Evolutionary conservation across 2,797 vertebrate species (phyloP).

Genomic region (Lacerta viridis): DNA sequence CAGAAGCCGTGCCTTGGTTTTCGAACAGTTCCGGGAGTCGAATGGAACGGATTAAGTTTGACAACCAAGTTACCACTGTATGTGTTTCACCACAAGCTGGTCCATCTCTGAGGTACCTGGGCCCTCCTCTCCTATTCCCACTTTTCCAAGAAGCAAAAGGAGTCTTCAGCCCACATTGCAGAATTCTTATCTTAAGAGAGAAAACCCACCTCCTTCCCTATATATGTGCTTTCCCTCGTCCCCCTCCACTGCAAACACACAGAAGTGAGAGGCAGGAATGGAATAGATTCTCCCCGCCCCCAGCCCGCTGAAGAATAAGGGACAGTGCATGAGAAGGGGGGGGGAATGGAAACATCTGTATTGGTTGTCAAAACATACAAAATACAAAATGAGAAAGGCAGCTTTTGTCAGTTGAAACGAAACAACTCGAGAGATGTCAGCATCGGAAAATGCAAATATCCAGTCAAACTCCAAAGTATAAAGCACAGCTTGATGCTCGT

Average conservation of each 20-base stretch:
- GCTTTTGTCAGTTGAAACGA: background rate
- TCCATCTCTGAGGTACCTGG: background rate
- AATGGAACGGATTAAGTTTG: too few species aligned
- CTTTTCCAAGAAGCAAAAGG: background rate
- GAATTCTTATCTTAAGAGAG: background rate
- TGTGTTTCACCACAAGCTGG: background rate
- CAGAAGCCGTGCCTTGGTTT: too few species aligned
- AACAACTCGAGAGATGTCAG: background rate
- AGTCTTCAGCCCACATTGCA: background rate
- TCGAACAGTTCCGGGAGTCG: too few species aligned
- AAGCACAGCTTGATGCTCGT: background rate
- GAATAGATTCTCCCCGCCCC: background rate
- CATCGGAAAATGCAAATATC: background rate
- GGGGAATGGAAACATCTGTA: background rate
- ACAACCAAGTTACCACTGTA: too few species aligned
- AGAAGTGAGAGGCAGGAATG: background rate
- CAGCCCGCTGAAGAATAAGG: conserved; percentile 1
- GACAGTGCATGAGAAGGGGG: conserved; percentile 5
- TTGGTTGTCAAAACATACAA: conserved; percentile 24
- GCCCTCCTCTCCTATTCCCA: too few species aligned
- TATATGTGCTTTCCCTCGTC: fast-evolving
- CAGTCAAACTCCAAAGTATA: background rate
- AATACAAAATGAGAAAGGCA: background rate
- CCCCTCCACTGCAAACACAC: too few species aligned
- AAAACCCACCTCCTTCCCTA: fast-evolving